Conservation (phyloP, 2,113 vertebrate genomes). For the Edolisoma coerulescens region DNA sequence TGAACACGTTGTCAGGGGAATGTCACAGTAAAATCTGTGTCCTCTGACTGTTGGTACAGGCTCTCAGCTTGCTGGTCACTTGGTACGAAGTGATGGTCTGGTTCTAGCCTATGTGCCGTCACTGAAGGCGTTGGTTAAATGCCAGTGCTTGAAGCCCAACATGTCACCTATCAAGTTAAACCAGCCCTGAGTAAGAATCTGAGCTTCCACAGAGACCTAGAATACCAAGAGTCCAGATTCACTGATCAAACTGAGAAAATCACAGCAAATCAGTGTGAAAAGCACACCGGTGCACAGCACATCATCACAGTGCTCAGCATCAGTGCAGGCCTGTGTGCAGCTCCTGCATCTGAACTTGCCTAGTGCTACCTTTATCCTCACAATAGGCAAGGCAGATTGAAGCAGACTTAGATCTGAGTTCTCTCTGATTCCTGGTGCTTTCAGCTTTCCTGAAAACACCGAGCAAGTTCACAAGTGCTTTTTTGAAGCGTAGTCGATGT, state of each 20-base stretch:
- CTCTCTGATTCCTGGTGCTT: background rate
- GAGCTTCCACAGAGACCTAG: background rate
- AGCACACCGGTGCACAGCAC: background rate
- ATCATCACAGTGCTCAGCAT: background rate
- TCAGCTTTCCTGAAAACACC: background rate
- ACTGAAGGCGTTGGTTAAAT: background rate
- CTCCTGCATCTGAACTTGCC: background rate
- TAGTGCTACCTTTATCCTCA: background rate
- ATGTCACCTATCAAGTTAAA: background rate
- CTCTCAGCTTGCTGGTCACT: background rate
- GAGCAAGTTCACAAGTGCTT: background rate
- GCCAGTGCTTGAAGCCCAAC: background rate
- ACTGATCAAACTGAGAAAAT: background rate
- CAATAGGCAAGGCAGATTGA: background rate
- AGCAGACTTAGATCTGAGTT: background rate
- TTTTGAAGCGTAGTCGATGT: background rate
- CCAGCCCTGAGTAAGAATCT: background rate
- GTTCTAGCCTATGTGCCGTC: fast-evolving
- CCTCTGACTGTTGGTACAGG: background rate
- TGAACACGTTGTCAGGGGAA: background rate
- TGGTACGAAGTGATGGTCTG: background rate
- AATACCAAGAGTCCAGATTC: background rate
- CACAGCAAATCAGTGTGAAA: background rate
- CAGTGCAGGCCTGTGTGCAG: background rate
- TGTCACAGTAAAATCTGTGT: background rate